Evolutionary conservation across 2,888 invertebrate species (phyloP).

Genomic region (Gryllus longicercus): DNA sequence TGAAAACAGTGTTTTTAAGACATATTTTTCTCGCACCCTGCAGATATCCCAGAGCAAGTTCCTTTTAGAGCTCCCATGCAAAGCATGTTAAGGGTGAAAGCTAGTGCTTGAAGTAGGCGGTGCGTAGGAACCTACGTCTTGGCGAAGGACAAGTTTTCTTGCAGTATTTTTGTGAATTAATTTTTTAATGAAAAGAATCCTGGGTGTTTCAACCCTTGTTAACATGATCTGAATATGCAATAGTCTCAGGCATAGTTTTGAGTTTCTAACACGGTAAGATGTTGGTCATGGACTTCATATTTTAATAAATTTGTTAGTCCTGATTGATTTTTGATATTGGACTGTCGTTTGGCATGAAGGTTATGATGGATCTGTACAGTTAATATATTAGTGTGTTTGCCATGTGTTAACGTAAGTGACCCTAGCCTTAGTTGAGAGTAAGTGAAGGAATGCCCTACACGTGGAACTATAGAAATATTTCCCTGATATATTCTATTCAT

Average conservation of each 20-base stretch:
- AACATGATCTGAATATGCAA: conserved; percentile 31
- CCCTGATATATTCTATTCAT: neutral
- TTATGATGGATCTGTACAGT: conserved; percentile 20
- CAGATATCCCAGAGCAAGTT: conserved; percentile 20
- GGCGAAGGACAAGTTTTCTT: conserved; percentile 26
- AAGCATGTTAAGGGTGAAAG: conserved; percentile 11
- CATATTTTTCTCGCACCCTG: conserved; percentile 29
- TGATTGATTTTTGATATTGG: conserved; percentile 19
- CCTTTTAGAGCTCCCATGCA: conserved; percentile 17
- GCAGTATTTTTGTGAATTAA: conserved; percentile 27
- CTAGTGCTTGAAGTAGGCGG: conserved; percentile 20
- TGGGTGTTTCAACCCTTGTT: conserved; percentile 23
- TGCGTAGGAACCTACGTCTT: conserved; percentile 19
- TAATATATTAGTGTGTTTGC: conserved; percentile 17
- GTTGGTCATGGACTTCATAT: conserved; percentile 11
- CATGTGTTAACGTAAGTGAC: conserved; percentile 21
- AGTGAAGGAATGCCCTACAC: conserved; percentile 25
- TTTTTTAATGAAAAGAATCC: conserved; percentile 21
- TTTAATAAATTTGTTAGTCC: conserved; percentile 24
- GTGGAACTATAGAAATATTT: neutral
- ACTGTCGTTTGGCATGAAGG: neutral
- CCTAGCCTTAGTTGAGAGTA: conserved; percentile 27
- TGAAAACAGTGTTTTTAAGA: neutral
- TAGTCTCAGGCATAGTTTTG: conserved; percentile 26
- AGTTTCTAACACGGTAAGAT: conserved; percentile 25